Evolutionary conservation across 2,113 vertebrate species (phyloP).

Genomic region (Pardalotus punctatus): DNA sequence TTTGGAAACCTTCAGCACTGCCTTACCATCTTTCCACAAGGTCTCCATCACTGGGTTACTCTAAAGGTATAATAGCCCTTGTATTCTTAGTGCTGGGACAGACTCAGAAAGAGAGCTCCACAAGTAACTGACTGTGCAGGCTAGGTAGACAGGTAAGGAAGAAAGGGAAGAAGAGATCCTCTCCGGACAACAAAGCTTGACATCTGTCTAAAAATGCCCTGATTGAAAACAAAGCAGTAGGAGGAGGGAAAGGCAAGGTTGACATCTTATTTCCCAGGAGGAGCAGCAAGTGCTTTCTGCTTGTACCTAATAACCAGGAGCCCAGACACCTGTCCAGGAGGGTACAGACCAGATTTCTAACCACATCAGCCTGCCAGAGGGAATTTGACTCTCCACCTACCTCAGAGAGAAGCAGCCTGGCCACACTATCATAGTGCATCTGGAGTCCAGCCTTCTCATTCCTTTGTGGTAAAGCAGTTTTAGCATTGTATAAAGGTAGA

Average conservation of each 20-base stretch:
- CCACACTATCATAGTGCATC: background rate
- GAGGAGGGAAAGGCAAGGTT: background rate
- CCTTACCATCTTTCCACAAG: background rate
- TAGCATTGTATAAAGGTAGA: background rate
- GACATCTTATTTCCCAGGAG: background rate
- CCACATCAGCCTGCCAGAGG: background rate
- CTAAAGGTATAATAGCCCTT: background rate
- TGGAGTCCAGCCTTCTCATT: background rate
- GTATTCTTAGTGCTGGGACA: background rate
- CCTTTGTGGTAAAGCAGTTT: background rate
- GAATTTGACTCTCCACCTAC: background rate
- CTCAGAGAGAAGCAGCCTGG: background rate
- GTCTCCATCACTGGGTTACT: background rate
- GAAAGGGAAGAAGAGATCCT: background rate
- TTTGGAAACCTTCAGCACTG: background rate
- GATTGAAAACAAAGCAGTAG: background rate
- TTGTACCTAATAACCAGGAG: background rate
- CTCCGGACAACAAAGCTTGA: background rate
- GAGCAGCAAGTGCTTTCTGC: background rate
- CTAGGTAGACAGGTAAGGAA: background rate
- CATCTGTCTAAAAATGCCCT: background rate
- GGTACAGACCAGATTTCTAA: background rate
- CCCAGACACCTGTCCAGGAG: background rate
- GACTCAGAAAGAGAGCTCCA: background rate
- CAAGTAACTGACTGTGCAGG: background rate